Conservation (phyloP, 2,113 vertebrate species). For the Forbesichthys papilliferus region DNA sequence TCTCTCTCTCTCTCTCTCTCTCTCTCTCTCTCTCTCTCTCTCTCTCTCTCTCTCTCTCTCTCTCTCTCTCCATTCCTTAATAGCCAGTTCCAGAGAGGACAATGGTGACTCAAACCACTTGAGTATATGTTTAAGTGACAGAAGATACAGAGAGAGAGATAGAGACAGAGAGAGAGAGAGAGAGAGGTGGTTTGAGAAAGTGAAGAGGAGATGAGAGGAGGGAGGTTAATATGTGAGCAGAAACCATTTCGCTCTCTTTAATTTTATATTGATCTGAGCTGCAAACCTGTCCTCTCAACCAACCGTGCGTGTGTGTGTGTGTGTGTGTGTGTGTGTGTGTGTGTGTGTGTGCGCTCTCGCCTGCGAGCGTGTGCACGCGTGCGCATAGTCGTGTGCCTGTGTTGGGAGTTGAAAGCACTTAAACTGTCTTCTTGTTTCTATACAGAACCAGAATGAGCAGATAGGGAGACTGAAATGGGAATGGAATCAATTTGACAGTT, state of each 20-base stretch:
- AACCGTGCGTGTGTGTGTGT: conserved; percentile 19
- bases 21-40: conserved; percentile 27
- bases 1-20: conserved; percentile 27
- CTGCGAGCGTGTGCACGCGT: not conserved
- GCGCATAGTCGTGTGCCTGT: not conserved
- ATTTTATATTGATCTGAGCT: conserved; percentile 78
- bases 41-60: conserved; percentile 18
- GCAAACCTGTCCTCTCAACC: conserved; percentile 36
- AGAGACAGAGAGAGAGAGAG: conserved; percentile 13
- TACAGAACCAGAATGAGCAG: conserved; percentile 19
- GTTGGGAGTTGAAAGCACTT: conserved; percentile 17
- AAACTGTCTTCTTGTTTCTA: conserved; percentile 12
- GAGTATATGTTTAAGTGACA: conserved; percentile 66
- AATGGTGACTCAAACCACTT: conserved; percentile 49
- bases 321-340: conserved; percentile 10
- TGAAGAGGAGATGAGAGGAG: conserved; percentile 47
- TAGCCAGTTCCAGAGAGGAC: conserved; percentile 45
- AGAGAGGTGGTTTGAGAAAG: conserved; percentile 18
- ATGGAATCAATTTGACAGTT: not conserved
- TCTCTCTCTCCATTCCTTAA: conserved; percentile 47
- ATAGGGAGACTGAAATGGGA: not conserved
- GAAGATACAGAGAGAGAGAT: conserved; percentile 8
- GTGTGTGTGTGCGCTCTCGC: not conserved
- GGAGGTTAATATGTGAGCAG: conserved; percentile 74
- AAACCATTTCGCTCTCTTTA: conserved; percentile 76